phyloP scores from a whole-genome alignment of 2,797 vertebrate genomes.

The Poecile montanus region DNA sequence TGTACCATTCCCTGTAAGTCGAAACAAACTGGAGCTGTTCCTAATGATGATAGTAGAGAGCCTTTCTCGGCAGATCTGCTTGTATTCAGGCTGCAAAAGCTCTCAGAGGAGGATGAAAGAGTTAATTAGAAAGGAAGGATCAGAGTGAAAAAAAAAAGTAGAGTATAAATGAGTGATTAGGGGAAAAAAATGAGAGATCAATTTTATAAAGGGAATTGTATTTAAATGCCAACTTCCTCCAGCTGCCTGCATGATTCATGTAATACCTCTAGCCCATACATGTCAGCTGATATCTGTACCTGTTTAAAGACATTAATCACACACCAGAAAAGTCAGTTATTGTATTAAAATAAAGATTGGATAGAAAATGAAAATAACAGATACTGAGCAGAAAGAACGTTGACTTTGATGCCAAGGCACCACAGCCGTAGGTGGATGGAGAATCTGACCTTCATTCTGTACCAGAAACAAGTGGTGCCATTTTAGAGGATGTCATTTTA shows the following conservation, averaged over 20 bases:
- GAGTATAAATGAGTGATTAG: slow-evolving; percentile 24
- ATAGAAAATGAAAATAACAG: background rate
- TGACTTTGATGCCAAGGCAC: background rate
- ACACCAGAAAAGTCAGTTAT: slow-evolving; percentile 16
- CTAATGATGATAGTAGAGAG: background rate
- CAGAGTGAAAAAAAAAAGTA: background rate
- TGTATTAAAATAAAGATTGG: background rate
- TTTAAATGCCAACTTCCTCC: slow-evolving; percentile 35
- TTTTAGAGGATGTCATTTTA: background rate
- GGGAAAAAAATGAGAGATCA: background rate
- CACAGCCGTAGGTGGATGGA: background rate
- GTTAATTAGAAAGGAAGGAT: slow-evolving; percentile 38
- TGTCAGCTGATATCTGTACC: background rate
- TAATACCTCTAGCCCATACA: background rate
- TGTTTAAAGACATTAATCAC: slow-evolving; percentile 42
- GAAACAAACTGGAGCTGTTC: background rate
- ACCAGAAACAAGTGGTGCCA: background rate
- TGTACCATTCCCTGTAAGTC: background rate
- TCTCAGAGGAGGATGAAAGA: background rate
- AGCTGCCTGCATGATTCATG: slow-evolving; percentile 36
- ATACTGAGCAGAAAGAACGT: background rate
- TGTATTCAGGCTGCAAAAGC: background rate
- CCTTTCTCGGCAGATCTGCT: background rate
- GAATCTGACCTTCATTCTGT: background rate
- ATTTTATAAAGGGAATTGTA: slow-evolving; percentile 40